phyloP scores from a whole-genome alignment of 2,113 vertebrate genomes.

The Apus apus region DNA sequence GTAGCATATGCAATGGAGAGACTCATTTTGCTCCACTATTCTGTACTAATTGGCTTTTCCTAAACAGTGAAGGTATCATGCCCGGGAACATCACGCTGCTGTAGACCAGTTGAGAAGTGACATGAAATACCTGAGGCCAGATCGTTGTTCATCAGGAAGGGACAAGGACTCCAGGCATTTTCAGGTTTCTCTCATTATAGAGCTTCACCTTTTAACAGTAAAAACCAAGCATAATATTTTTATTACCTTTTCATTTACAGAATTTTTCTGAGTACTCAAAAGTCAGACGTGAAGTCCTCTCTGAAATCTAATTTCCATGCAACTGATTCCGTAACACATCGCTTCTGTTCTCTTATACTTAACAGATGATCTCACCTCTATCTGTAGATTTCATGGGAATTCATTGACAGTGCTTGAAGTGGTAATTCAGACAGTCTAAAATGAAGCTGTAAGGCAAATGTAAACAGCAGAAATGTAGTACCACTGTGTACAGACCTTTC shows the following conservation, averaged over 20 bases:
- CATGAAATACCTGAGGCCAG: neutral
- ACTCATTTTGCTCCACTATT: slow-evolving; percentile 16
- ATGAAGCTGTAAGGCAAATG: neutral
- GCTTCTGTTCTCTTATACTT: neutral
- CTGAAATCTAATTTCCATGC: neutral
- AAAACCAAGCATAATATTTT: neutral
- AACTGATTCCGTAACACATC: neutral
- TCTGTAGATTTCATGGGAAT: neutral
- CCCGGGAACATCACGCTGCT: neutral
- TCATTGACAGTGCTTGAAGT: slow-evolving; percentile 21
- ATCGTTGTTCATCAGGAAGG: neutral
- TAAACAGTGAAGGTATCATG: slow-evolving; percentile 1
- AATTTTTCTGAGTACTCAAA: neutral
- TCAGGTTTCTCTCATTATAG: neutral
- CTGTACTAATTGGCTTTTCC: slow-evolving; percentile 38
- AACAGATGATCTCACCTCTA: slow-evolving; percentile 24
- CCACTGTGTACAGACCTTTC: neutral
- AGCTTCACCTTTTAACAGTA: neutral
- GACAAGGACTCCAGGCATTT: neutral
- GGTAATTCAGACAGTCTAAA: neutral
- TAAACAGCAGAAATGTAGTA: neutral
- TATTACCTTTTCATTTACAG: neutral
- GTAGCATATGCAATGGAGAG: neutral
- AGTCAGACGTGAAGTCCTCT: neutral
- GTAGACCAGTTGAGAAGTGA: neutral